These are phyloP conservation scores for Belgica antarctica DNA, from an alignment of 2,888 invertebrate genomes.

Conservation along the genomic window DNA sequence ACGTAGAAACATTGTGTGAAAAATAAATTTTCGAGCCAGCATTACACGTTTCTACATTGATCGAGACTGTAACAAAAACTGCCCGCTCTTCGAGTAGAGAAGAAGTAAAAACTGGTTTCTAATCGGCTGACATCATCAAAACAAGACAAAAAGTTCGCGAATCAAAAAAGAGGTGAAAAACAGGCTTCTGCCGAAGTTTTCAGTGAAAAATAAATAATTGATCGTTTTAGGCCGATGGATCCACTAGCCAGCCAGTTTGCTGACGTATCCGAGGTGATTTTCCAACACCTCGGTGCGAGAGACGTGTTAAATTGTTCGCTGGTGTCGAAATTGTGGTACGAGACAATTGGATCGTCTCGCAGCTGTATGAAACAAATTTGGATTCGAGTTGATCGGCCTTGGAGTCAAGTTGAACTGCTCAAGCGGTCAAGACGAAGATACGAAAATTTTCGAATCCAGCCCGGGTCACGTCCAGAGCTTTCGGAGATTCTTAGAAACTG, in stretches of 20 bases:
- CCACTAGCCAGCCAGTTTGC: not conserved
- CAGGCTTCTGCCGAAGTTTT: not conserved
- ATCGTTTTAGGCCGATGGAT: not conserved
- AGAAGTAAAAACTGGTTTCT: slow-evolving; percentile 18
- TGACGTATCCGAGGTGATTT: slow-evolving; percentile 13
- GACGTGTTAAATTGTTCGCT: slow-evolving; percentile 9
- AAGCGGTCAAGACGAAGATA: not conserved
- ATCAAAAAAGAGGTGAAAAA: not conserved
- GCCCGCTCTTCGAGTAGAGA: not conserved
- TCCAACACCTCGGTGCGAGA: slow-evolving; percentile 28
- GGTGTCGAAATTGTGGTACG: slow-evolving; percentile 22
- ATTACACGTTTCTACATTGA: not conserved
- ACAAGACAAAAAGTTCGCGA: not conserved
- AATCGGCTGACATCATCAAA: slow-evolving; percentile 16
- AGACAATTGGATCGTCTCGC: not conserved
- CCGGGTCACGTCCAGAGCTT: not conserved
- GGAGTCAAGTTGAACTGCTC: not conserved
- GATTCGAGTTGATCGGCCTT: not conserved
- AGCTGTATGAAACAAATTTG: slow-evolving; percentile 23
- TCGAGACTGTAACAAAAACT: not conserved
- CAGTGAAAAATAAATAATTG: not conserved
- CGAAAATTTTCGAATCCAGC: slow-evolving; percentile 29
- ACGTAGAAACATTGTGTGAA: too few species aligned
- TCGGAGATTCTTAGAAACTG: not conserved
- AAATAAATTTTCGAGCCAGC: too few species aligned